These are phyloP conservation scores for Stictonetta naevosa DNA, from an alignment of 2,113 vertebrate species.

Conservation along the genomic window DNA sequence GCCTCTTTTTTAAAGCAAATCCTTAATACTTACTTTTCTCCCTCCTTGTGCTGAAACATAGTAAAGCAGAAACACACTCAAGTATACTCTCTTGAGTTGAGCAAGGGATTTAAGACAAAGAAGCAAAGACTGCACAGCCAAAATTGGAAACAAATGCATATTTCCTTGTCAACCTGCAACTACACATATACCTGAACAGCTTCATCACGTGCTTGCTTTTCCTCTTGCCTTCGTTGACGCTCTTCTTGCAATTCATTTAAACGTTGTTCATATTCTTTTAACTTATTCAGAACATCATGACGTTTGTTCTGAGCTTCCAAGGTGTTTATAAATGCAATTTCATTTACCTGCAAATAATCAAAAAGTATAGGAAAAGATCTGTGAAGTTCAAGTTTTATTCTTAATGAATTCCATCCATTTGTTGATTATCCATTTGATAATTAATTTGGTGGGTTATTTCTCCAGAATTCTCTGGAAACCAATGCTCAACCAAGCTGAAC, in stretches of 20 bases:
- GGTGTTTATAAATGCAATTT: conserved; percentile 99
- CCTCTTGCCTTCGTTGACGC: conserved; percentile 92
- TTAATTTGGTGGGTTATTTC: neutral
- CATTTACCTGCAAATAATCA: conserved; percentile 87
- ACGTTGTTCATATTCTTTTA: conserved; percentile 96
- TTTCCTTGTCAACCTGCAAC: neutral
- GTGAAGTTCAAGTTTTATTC: neutral
- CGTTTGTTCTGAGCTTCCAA: conserved; percentile 99
- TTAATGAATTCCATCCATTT: neutral
- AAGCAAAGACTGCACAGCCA: neutral
- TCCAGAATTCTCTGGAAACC: neutral
- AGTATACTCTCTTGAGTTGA: neutral
- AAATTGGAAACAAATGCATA: fast-evolving
- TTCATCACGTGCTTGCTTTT: conserved; percentile 97
- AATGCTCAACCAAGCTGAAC: neutral
- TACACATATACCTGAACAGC: conserved; percentile 89
- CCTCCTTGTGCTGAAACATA: neutral
- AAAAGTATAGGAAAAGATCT: neutral
- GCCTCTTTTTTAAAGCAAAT: neutral
- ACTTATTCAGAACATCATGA: conserved; percentile 94
- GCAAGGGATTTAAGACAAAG: neutral
- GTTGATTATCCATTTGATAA: neutral
- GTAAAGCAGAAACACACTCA: neutral
- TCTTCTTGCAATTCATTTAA: conserved; percentile 98
- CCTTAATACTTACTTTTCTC: neutral